Conservation (phyloP, 1,140 invertebrate species). For the Nomia melanderi region DNA sequence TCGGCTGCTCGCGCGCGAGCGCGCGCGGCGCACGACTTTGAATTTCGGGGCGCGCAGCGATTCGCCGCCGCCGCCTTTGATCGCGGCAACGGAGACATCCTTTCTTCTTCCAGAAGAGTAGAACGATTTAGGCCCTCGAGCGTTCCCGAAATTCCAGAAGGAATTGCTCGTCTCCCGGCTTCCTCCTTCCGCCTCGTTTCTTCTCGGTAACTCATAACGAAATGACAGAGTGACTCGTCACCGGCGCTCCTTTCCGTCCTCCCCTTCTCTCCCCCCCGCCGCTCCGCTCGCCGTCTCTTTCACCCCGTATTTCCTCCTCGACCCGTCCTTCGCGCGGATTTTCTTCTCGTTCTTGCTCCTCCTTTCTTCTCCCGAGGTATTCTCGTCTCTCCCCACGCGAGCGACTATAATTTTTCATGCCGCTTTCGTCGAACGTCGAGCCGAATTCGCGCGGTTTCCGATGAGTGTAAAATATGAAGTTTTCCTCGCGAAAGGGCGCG, state of each 20-base stretch:
- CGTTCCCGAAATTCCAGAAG: constrained; percentile 48
- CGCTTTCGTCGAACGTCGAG: too few species aligned
- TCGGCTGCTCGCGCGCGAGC: too few species aligned
- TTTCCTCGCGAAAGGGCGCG: too few species aligned
- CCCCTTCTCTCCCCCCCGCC: too few species aligned
- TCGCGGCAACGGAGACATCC: constrained; percentile 37
- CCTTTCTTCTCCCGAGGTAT: background rate
- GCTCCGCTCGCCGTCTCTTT: background rate
- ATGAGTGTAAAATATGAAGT: too few species aligned
- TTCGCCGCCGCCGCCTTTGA: constrained; percentile 34
- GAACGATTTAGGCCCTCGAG: constrained; percentile 46
- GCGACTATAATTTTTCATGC: background rate
- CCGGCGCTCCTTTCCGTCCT: background rate
- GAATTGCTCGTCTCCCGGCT: constrained; percentile 41
- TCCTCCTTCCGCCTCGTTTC: constrained; percentile 48
- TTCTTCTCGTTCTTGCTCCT: background rate
- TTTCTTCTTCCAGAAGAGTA: constrained; percentile 32
- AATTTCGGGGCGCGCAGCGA: constrained; percentile 19
- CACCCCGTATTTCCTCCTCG: background rate
- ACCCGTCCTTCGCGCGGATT: background rate
- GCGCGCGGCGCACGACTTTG: constrained; percentile 3
- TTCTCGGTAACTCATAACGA: constrained; percentile 48
- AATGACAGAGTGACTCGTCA: constrained; percentile 50
- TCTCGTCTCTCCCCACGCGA: background rate
- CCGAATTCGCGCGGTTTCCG: too few species aligned